These are phyloP conservation scores for Bembecia ichneumoniformis DNA, from an alignment of 2,888 invertebrate genomes.

Conservation along the genomic window DNA sequence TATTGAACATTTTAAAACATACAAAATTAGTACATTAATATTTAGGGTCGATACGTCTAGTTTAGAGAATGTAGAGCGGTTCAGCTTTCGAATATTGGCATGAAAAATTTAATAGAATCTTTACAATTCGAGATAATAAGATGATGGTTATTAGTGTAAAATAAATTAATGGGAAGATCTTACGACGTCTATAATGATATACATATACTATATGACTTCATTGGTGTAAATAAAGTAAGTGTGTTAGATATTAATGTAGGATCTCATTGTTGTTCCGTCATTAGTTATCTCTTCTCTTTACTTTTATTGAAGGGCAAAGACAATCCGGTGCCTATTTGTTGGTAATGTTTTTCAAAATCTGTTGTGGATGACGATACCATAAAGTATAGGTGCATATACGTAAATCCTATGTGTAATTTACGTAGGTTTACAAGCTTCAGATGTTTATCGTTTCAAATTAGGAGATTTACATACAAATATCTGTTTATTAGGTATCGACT, in stretches of 20 bases:
- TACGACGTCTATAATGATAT: slow-evolving; percentile 27
- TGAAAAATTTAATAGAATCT: slow-evolving; percentile 43
- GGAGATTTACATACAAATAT: slow-evolving; percentile 20
- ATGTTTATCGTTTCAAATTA: slow-evolving; percentile 26
- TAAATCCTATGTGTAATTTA: slow-evolving; percentile 47
- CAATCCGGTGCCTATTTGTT: slow-evolving; percentile 38
- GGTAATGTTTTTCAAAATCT: slow-evolving; percentile 34
- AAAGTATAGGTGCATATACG: slow-evolving; percentile 40
- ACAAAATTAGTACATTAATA: slow-evolving; percentile 46
- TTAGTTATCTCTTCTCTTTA: slow-evolving; percentile 25
- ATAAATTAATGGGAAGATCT: slow-evolving; percentile 31
- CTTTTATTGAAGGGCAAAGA: slow-evolving; percentile 25
- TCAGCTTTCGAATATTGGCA: slow-evolving; percentile 72
- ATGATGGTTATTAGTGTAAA: slow-evolving; percentile 40
- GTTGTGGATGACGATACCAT: slow-evolving; percentile 68
- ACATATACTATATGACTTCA: slow-evolving; percentile 32
- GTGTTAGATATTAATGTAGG: slow-evolving; percentile 51
- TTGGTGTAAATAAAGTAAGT: slow-evolving; percentile 56
- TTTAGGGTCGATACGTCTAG: slow-evolving; percentile 54
- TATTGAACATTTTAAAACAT: slow-evolving; percentile 47
- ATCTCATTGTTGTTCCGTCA: slow-evolving; percentile 28
- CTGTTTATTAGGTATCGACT: slow-evolving; percentile 19
- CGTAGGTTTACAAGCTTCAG: slow-evolving; percentile 33
- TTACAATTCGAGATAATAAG: slow-evolving; percentile 49
- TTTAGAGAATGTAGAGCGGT: slow-evolving; percentile 55